Conservation (phyloP, 2,888 invertebrate genomes). For the Drosophila prostipennis region DNA sequence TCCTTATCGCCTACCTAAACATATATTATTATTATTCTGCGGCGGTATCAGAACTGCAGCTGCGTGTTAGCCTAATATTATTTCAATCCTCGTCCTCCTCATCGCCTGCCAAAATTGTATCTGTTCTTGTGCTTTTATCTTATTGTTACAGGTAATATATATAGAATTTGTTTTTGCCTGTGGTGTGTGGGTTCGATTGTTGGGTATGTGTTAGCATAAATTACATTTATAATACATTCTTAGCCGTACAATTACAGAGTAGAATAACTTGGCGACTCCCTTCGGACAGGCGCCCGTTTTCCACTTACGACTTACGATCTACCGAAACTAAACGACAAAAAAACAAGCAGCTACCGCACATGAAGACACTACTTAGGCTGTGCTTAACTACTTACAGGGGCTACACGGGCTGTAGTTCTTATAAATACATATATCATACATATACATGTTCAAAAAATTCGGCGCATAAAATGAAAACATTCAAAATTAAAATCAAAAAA, state of each 20-base stretch:
- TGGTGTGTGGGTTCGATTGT: slow-evolving; percentile 13
- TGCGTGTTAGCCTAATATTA: slow-evolving; percentile 15
- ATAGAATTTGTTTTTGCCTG: slow-evolving; percentile 4
- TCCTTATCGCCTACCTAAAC: too few species aligned
- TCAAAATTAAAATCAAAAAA: slow-evolving; percentile 17
- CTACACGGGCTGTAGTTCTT: slow-evolving; percentile 14
- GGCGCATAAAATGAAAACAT: slow-evolving; percentile 22
- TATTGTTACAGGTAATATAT: slow-evolving; percentile 33
- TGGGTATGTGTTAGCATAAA: slow-evolving; percentile 57
- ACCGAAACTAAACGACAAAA: slow-evolving; percentile 1
- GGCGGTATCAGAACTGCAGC: slow-evolving; percentile 25
- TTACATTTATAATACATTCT: slow-evolving; percentile 73
- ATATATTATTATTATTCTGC: slow-evolving; percentile 11
- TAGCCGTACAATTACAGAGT: slow-evolving; percentile 34
- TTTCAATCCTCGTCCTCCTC: slow-evolving; percentile 28
- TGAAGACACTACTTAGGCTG: slow-evolving; percentile 19
- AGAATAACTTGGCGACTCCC: background rate
- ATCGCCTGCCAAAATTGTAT: slow-evolving; percentile 7
- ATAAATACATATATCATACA: slow-evolving; percentile 25
- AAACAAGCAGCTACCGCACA: slow-evolving; percentile 17
- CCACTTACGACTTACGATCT: background rate
- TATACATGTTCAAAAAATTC: slow-evolving; percentile 32
- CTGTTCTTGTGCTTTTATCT: slow-evolving; percentile 49
- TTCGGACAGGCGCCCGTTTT: background rate
- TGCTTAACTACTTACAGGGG: slow-evolving; percentile 31